Percentiles rank a stretch among this genome's conserved stretches.
Conservation (phyloP, 1,140 invertebrate species). For the Diachasmimorpha longicaudata region DNA sequence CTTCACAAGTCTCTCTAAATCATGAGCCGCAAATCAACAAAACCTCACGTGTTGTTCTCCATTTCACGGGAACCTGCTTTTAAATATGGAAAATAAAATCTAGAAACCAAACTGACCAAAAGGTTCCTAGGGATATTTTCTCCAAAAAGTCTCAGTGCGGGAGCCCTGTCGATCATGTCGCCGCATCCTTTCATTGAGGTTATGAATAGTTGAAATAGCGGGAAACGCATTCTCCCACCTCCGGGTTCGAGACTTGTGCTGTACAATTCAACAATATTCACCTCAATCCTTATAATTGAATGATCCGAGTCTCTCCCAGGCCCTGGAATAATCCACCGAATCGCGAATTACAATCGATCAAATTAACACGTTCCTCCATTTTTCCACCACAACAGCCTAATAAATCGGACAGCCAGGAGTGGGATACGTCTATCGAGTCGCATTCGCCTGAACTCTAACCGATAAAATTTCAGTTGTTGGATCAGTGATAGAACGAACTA, state of each 20-base stretch:
- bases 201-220: conserved; percentile 22
- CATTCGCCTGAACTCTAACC: not conserved
- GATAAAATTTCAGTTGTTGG: not conserved
- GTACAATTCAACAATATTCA: not conserved
- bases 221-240: conserved; percentile 19
- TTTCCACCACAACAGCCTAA: not conserved
- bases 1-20: not conserved
- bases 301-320: not conserved
- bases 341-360: not conserved
- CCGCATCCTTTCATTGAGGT: conserved; percentile 1
- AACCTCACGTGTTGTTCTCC: not conserved
- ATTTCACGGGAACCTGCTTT: no score
- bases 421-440: not conserved
- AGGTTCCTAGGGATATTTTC: no score
- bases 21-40: not conserved
- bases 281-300: not conserved
- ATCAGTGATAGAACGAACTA: not conserved
- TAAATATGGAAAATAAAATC: not conserved
- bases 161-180: not conserved
- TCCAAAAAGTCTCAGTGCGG: no score
- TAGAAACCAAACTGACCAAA: not conserved
- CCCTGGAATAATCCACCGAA: not conserved
- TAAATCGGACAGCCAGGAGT: not conserved
- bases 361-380: not conserved
- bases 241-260: not conserved